Conservation (phyloP, 2,113 vertebrate genomes). For the Rhinolophus ferrumequinum region DNA sequence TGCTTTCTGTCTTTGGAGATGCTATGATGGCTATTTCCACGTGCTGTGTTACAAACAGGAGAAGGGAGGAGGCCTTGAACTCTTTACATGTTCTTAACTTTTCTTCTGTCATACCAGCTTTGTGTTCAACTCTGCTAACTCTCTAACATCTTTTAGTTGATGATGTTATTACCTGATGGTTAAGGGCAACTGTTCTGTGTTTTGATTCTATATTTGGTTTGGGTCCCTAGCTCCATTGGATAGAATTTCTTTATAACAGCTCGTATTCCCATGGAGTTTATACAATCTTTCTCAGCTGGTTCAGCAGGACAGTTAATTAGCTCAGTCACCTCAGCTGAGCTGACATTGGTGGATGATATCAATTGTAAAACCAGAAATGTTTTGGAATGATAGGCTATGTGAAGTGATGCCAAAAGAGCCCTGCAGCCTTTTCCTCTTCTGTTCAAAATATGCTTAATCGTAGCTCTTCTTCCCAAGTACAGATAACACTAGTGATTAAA, state of each 20-base stretch:
- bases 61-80: neutral
- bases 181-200: neutral
- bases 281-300: conserved; percentile 70
- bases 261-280: conserved; percentile 65
- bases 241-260: conserved; percentile 59
- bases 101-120: neutral
- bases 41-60: neutral
- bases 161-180: conserved; percentile 43
- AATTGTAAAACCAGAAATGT: conserved; percentile 58
- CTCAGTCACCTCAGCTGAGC: conserved; percentile 70
- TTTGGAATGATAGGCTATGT: conserved; percentile 68
- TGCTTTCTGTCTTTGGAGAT: neutral
- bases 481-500: conserved; percentile 70
- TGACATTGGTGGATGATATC: conserved; percentile 58
- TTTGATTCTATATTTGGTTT: conserved; percentile 60
- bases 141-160: conserved; percentile 10
- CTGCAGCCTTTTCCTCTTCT: conserved; percentile 57
- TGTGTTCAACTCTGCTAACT: neutral
- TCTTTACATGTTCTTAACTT: neutral
- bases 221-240: neutral
- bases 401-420: conserved; percentile 58
- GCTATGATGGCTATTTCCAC: neutral
- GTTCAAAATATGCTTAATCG: conserved; percentile 73
- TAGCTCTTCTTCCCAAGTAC: conserved; percentile 66
- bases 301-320: conserved; percentile 68